Evolutionary conservation across 2,888 invertebrate species (phyloP), one percentile per base, ranked within the genome.

Genomic region (Mimas tiliae): DNA sequence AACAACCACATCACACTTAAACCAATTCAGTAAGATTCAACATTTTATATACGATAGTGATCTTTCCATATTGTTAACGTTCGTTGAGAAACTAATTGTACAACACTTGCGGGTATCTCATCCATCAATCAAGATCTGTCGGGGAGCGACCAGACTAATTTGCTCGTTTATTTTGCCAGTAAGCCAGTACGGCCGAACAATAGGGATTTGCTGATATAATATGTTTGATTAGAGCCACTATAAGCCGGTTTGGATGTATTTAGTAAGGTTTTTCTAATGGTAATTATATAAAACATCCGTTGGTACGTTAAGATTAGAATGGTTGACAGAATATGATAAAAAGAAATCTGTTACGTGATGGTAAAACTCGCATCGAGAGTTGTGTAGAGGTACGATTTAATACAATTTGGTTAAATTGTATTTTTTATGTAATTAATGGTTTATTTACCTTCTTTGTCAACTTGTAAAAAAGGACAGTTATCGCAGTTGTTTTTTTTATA

Each of bases 121-220:
- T 91, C 90, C 84, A 93, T 93, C 93, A 92, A 92, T 93, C 93
- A 92, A 87, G 89, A 84, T 89, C 88, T 87, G 91, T 88, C 89
- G 75, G 81, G 80, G 78, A 75, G 78, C 75, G 82, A 80, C 83
- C 84, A 77, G 87, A 85, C 90, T 93, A 91, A 93, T 92, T 91
- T 89, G 88, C 89, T 86, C 91, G 90, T 91, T 93, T 91, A 92
- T 93, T 92, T 89, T 83, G 86, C 84, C 85, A 80, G 84, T 88
- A 88, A 91, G 87, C 89, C 84, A 27, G 75, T 74, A 71, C 75
- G 81, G 87, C 86, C 86, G 86, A 85, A 74, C 72, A 78, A 67
- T 69, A 62, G 63, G 68, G 73, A 70, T 68, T 67, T 69, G 69
- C 76, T 80, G 81, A 84, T 84, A 82, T n/a, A n/a, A n/a, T 79